These are phyloP conservation scores for Danionella dracula DNA, from an alignment of 2,797 vertebrate species.

Conservation along the genomic window DNA sequence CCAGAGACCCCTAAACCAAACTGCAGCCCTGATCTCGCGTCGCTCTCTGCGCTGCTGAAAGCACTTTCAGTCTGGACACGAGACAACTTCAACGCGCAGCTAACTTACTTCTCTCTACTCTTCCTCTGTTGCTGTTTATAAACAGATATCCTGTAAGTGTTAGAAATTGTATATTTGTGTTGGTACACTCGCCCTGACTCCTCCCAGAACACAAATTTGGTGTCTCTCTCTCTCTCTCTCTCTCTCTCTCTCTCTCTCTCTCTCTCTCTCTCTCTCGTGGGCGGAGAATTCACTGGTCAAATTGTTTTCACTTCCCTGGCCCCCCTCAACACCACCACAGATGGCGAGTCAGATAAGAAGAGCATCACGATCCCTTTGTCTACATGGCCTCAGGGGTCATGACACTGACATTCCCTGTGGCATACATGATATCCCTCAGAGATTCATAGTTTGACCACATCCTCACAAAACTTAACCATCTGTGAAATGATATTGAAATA, in stretches of 20 bases:
- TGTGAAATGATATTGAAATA: not conserved
- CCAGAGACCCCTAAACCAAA: conserved; percentile 54
- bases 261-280: too few species aligned
- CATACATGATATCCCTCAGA: conserved; percentile 58
- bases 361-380: conserved; percentile 58
- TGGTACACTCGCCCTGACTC: conserved; percentile 7
- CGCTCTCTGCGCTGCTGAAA: not conserved
- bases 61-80: conserved; percentile 48
- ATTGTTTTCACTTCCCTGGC: conserved; percentile 63
- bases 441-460: conserved; percentile 42
- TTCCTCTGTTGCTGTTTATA: not conserved
- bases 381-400: conserved; percentile 63
- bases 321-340: conserved; percentile 68
- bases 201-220: conserved; percentile 50
- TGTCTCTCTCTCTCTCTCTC: conserved; percentile 53
- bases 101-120: conserved; percentile 32
- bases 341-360: conserved; percentile 67
- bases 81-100: conserved; percentile 39
- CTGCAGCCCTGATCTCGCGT: conserved; percentile 43
- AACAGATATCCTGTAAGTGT: not conserved
- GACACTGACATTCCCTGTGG: conserved; percentile 71
- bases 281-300: conserved; percentile 41
- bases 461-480: conserved; percentile 16
- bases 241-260: too few species aligned
- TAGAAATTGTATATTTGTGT: not conserved